phyloP scores from a whole-genome alignment of 1,140 invertebrate species.

The Pseudomyrmex flavicornis region DNA sequence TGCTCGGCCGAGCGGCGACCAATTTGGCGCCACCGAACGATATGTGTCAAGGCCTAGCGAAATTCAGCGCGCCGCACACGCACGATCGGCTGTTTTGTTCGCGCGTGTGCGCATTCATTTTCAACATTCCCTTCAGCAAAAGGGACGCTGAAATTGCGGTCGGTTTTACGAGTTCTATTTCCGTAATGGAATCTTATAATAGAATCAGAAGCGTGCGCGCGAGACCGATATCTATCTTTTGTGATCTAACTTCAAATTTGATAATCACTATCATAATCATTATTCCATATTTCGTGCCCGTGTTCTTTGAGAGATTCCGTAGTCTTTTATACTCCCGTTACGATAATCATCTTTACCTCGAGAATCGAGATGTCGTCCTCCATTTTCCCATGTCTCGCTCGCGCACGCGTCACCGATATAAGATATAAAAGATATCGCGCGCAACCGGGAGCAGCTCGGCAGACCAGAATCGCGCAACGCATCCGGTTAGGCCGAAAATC shows the following conservation, averaged over 20 bases:
- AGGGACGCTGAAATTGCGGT: not conserved
- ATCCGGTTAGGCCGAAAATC: slow-evolving; percentile 29
- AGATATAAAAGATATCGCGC: slow-evolving; percentile 18
- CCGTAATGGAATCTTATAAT: not conserved
- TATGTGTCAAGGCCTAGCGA: slow-evolving; percentile 82
- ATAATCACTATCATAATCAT: slow-evolving; percentile 8
- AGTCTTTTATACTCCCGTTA: not conserved
- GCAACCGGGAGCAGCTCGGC: not conserved
- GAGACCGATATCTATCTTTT: not conserved
- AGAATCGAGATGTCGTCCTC: not conserved
- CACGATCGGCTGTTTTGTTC: not conserved
- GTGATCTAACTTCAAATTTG: slow-evolving; percentile 37
- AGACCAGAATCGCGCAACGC: slow-evolving; percentile 4
- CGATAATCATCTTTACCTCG: not conserved
- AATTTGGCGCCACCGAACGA: slow-evolving; percentile 81
- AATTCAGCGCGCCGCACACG: slow-evolving; percentile 42
- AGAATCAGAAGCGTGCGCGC: not conserved
- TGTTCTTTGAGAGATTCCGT: not conserved
- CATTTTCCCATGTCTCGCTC: slow-evolving; percentile 7
- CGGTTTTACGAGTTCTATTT: slow-evolving; percentile 31
- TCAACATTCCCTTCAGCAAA: slow-evolving; percentile 10
- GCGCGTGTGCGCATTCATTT: not conserved
- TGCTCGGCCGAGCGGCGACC: slow-evolving; percentile 71
- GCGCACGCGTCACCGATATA: slow-evolving; percentile 16
- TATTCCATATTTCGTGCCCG: slow-evolving; percentile 30